Base-by-base conservation (phyloP, 2,113 vertebrate species). In the Halichoerus grypus region DNA sequence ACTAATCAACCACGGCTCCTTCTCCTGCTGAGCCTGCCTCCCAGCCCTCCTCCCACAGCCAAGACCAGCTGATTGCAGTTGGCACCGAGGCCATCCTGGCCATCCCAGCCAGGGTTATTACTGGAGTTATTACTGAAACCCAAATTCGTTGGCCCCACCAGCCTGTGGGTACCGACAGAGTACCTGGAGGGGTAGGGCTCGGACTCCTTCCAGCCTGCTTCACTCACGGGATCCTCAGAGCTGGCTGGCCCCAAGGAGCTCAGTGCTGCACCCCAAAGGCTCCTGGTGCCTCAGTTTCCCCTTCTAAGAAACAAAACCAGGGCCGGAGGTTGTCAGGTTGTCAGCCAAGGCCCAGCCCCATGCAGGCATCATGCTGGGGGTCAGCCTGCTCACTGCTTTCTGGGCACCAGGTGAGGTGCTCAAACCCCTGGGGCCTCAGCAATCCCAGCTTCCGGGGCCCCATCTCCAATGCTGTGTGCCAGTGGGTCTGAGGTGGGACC, bases 361-460 rank as follows among this genome's bases (percentile, higher is more conserved):
- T 3, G 7, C 14, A 12, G 67, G 21, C 31, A 4, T 51, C 28
- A 8, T 0, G 16, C 69, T 31, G 24, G 19, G 57, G 31, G 13
- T n/a, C 4, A 3, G 61, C 39, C 63, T 5, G 6, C 16, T 3
- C 24, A 1, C 5, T 5, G 76, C 31, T 74, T 42, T 49, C 61
- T 14, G 1, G 33, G 46, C 3, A 36, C 46, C 28, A 18, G 53
- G 61, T 53, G 42, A 76, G 12, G 59, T 2, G 13, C 12, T 69
- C 21, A 6, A 1, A 2, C 4, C 59, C 33, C 15, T 12, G 18
- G 15, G 33, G 39, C 36, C 59, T n/a, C 26, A 3, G 57, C 19
- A 2, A 6, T 5, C 28, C 76, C 3, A 1, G 51, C 15, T n/a
- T n/a, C 71, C 0, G 0, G 15, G n/a, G 42, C 7, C 16, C 22